Percentiles rank a stretch among this genome's conserved stretches.
Evolutionary conservation across 2,113 vertebrate genomes (phyloP).

Genomic region (Phalacrocorax pelagicus): DNA sequence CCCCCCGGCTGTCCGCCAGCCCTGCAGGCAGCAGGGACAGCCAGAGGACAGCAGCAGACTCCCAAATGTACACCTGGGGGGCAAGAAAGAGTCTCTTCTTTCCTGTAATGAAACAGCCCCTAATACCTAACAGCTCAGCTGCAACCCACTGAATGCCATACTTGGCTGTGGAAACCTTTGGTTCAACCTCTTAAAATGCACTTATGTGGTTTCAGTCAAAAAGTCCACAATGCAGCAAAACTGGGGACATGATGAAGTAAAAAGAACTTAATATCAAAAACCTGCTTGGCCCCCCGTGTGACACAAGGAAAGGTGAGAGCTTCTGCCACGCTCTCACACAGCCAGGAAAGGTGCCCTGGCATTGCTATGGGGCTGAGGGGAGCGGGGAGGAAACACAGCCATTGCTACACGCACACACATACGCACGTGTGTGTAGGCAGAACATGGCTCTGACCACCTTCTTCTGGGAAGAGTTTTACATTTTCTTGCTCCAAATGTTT

Average conservation of each 20-base stretch:
- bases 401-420: no score
- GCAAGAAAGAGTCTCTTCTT: neutral
- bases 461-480: neutral
- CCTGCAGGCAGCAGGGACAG: neutral
- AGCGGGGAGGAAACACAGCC: neutral
- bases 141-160: neutral
- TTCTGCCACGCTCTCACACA: neutral
- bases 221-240: neutral
- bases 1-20: no score
- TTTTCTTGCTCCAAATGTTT: neutral
- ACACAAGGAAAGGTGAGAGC: neutral
- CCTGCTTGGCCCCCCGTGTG: neutral
- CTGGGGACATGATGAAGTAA: neutral
- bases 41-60: neutral
- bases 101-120: neutral
- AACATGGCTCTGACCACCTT: neutral
- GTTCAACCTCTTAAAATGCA: neutral
- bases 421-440: fast-evolving
- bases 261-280: neutral
- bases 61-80: neutral
- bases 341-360: neutral
- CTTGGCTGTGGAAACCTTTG: neutral
- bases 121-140: neutral
- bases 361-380: neutral
- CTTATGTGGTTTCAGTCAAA: neutral